Conservation (phyloP, 1,140 invertebrate species). For the Carposina sasakii region DNA sequence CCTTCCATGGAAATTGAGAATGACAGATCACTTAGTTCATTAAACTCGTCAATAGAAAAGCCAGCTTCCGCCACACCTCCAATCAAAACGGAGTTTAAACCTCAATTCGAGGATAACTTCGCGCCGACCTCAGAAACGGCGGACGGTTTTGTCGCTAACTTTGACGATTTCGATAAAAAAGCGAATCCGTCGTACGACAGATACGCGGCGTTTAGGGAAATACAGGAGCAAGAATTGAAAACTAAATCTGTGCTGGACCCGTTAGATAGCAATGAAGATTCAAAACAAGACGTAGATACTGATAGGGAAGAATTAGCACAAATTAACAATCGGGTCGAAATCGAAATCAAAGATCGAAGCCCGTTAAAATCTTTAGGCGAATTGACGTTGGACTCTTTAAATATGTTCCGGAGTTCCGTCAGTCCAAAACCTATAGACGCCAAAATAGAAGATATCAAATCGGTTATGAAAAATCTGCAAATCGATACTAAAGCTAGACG, state of each 20-base stretch:
- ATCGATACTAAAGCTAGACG: constrained; percentile 54
- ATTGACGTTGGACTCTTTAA: constrained; percentile 63
- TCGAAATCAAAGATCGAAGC: constrained; percentile 45
- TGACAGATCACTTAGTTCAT: constrained; percentile 30
- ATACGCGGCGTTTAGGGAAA: constrained; percentile 89
- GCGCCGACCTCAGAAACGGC: constrained; percentile 34
- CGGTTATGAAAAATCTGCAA: constrained; percentile 67
- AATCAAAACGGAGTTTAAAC: constrained; percentile 44
- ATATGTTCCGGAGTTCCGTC: constrained; percentile 60
- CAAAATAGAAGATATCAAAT: constrained; percentile 70
- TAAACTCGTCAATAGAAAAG: background rate
- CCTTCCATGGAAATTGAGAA: constrained; percentile 35
- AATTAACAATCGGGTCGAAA: constrained; percentile 40
- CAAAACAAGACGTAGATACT: constrained; percentile 60
- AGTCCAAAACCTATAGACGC: constrained; percentile 59
- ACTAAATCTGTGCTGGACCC: constrained; percentile 69
- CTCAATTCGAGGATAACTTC: constrained; percentile 76
- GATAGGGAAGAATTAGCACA: constrained; percentile 58
- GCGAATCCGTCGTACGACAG: constrained; percentile 75
- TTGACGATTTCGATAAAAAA: constrained; percentile 74
- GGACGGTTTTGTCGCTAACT: constrained; percentile 75
- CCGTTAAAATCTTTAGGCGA: constrained; percentile 58
- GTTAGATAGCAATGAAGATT: constrained; percentile 39
- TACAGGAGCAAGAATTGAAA: constrained; percentile 81
- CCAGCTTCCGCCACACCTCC: constrained; percentile 17